A percentile compares a stretch with the other conserved stretches of the same genome.
Conservation (phyloP, 2,888 invertebrate genomes). For the Noctua fimbriata region DNA sequence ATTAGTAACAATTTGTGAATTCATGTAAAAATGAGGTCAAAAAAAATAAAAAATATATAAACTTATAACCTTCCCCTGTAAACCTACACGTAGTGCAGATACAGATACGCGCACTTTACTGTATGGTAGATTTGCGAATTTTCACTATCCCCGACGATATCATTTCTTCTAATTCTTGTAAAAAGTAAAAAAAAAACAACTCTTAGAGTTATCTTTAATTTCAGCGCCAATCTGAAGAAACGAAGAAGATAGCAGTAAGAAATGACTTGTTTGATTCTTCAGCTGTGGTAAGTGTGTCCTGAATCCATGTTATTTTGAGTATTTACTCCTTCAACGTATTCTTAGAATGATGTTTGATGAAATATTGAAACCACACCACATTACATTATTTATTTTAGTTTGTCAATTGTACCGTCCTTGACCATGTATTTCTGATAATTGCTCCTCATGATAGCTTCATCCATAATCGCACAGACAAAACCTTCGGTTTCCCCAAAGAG, state of each 20-base stretch:
- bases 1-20: too few species aligned
- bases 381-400: too few species aligned
- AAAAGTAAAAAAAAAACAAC: neutral
- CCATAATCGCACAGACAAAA: neutral
- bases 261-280: constrained; percentile 72
- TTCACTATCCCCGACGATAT: too few species aligned
- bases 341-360: neutral
- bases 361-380: neutral
- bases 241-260: constrained; percentile 66
- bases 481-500: neutral
- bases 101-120: too few species aligned
- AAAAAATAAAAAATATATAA: too few species aligned
- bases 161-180: neutral
- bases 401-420: neutral
- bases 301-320: neutral
- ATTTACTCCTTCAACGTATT: neutral
- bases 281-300: constrained; percentile 56
- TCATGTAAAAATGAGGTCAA: too few species aligned
- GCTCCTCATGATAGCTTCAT: neutral
- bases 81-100: too few species aligned
- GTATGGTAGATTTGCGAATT: too few species aligned
- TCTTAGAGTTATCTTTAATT: constrained; percentile 9
- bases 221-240: constrained; percentile 25
- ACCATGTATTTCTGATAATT: neutral
- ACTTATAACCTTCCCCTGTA: too few species aligned